These are phyloP conservation scores for Noctua pronuba DNA, from an alignment of 2,888 invertebrate genomes.

Conservation along the genomic window DNA sequence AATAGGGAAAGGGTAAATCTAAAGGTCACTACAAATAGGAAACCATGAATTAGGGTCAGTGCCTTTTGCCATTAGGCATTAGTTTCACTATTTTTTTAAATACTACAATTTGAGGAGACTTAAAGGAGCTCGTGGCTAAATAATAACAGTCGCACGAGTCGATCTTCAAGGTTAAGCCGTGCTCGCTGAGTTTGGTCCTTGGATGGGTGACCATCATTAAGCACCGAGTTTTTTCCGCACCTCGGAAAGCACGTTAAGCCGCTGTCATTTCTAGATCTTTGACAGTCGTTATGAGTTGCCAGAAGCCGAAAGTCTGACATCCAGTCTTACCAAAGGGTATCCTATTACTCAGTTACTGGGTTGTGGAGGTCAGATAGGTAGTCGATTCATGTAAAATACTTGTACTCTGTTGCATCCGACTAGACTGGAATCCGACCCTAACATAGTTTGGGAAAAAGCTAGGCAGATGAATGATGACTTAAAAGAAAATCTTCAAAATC, in stretches of 20 bases:
- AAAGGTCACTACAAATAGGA: conserved; percentile 47
- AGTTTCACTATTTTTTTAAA: neutral
- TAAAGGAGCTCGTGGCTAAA: neutral
- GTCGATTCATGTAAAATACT: too few relatives aligned
- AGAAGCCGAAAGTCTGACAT: too few relatives aligned
- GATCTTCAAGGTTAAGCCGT: too few relatives aligned
- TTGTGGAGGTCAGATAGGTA: too few relatives aligned
- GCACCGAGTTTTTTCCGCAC: too few relatives aligned
- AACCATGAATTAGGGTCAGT: conserved; percentile 30
- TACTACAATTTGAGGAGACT: neutral
- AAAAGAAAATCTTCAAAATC: neutral
- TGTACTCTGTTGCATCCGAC: too few relatives aligned
- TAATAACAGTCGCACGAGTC: too few relatives aligned
- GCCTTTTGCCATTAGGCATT: conserved; percentile 31
- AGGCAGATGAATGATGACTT: neutral
- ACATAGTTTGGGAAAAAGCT: neutral
- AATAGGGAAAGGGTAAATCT: conserved; percentile 34
- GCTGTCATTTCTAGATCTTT: neutral
- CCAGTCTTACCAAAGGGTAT: neutral
- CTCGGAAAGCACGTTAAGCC: neutral
- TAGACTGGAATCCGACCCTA: too few relatives aligned
- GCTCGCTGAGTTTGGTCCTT: too few relatives aligned
- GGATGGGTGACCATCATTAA: too few relatives aligned
- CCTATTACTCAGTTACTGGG: too few relatives aligned
- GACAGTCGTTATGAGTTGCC: neutral